Conservation (phyloP, 2,113 vertebrate genomes). For the Neotoma lepida region DNA sequence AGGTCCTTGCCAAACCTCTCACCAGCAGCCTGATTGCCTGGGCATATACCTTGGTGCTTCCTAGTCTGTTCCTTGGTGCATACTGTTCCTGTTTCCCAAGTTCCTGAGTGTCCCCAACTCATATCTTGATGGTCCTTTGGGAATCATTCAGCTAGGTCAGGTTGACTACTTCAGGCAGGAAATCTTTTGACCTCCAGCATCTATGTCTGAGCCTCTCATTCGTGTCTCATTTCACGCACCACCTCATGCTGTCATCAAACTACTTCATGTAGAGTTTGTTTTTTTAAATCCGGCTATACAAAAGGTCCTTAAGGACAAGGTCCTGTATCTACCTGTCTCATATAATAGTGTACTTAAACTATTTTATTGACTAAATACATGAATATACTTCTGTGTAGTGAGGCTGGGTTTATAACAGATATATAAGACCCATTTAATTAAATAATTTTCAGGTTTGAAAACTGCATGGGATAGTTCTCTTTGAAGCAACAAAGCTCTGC, state of each 20-base stretch:
- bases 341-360: neutral
- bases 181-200: neutral
- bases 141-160: neutral
- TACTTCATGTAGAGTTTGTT: neutral
- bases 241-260: neutral
- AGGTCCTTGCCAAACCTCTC: neutral
- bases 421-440: constrained; percentile 15
- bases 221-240: neutral
- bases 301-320: neutral
- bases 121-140: neutral
- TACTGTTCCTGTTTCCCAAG: neutral
- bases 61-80: fast-evolving
- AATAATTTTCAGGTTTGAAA: constrained; percentile 34
- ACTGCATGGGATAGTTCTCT: neutral
- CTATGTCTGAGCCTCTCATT: neutral
- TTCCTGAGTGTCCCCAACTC: neutral
- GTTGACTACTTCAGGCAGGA: neutral
- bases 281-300: neutral
- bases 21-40: neutral
- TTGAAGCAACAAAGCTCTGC: neutral
- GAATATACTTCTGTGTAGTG: neutral
- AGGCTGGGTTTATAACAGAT: neutral
- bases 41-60: neutral
- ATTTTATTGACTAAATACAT: constrained; percentile 50
- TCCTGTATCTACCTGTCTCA: neutral